These are phyloP conservation scores for Lemur catta DNA, from an alignment of 2,797 vertebrate genomes.

Conservation along the genomic window DNA sequence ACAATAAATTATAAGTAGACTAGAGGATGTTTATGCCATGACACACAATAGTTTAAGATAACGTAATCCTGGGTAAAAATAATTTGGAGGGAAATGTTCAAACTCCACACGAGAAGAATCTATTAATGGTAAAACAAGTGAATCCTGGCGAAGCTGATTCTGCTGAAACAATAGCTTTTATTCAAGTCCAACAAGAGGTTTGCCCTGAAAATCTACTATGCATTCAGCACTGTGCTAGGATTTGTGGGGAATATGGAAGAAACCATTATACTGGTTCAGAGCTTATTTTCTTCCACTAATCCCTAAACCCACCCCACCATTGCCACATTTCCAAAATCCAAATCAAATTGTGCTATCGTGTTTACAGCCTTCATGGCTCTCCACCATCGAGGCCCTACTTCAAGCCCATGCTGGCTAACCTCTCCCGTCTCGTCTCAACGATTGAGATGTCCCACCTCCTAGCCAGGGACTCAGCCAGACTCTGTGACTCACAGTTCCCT, in stretches of 20 bases:
- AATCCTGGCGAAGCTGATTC: not conserved
- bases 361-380: not conserved
- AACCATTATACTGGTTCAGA: not conserved
- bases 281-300: not conserved
- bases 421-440: not conserved
- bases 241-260: not conserved
- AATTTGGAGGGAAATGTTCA: not conserved
- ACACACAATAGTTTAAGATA: not conserved
- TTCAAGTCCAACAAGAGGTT: not conserved
- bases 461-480: not conserved
- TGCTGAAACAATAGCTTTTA: not conserved
- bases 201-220: not conserved
- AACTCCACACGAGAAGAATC: not conserved
- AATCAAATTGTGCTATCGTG: fast-evolving
- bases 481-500: not conserved
- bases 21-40: not conserved
- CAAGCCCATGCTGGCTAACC: not conserved
- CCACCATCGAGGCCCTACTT: not conserved
- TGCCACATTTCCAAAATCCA: not conserved
- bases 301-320: not conserved
- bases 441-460: not conserved
- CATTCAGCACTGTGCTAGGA: not conserved
- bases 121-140: not conserved
- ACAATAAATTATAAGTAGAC: not conserved
- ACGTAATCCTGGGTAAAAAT: slow-evolving; percentile 17